Evolutionary conservation across 2,888 invertebrate genomes (phyloP).

Genomic region (Lucinisca nassula): DNA sequence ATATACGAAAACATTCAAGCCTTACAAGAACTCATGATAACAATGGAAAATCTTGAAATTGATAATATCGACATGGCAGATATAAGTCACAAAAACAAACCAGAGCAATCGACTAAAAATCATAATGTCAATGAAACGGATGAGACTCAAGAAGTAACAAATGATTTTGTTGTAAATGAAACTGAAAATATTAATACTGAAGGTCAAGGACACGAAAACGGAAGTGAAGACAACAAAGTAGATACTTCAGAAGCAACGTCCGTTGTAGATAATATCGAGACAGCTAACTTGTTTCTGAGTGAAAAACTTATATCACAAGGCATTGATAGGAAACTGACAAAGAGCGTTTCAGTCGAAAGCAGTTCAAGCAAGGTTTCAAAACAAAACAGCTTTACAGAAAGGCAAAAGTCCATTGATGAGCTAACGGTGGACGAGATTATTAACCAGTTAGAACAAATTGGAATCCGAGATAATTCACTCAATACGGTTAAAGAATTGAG

Average conservation of each 20-base stretch:
- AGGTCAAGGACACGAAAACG: not conserved
- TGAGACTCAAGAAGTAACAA: not conserved
- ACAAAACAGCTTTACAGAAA: not conserved
- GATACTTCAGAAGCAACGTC: too few species aligned
- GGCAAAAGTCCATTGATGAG: constrained; percentile 30
- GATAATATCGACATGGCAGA: not conserved
- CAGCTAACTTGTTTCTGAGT: not conserved
- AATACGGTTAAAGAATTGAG: constrained; percentile 59
- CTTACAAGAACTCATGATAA: constrained; percentile 52
- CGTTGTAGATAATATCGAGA: not conserved
- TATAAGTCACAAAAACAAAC: too few species aligned
- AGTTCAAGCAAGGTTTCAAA: constrained; percentile 21
- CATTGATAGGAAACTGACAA: not conserved
- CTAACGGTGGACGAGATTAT: constrained; percentile 68
- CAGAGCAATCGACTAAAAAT: not conserved
- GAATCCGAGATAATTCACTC: constrained; percentile 68
- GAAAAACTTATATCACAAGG: not conserved
- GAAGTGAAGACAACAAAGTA: not conserved
- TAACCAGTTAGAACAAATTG: constrained; percentile 62
- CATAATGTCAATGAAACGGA: not conserved
- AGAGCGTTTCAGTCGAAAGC: constrained; percentile 11
- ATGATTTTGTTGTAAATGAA: not conserved
- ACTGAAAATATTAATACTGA: not conserved
- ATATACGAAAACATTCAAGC: constrained; percentile 71
- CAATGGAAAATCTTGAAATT: not conserved